Evolutionary conservation across 2,888 invertebrate genomes (phyloP), one percentile per base, ranked within the genome.

Genomic region (Thymelicus sylvestris): DNA sequence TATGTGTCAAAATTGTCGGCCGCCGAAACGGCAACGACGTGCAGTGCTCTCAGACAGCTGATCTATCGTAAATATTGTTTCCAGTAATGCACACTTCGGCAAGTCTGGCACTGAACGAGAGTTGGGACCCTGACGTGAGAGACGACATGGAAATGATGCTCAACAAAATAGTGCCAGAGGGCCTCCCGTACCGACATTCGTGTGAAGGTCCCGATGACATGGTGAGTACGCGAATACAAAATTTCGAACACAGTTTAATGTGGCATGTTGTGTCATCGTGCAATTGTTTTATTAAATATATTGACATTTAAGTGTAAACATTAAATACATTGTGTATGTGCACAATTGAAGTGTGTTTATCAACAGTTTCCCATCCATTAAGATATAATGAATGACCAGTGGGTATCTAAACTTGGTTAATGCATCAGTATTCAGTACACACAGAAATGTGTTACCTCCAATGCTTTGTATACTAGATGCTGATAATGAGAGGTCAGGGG

Each of bases 111-210:
- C 95, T 99, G 89, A 99, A 99, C 93, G 99, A 99, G 95, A 98
- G 98, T 94, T 99, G 98, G 98, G 99, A 99, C 95, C 98, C 98
- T 77, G 98, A 98, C 93, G 98, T 98, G 75, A 96, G 98, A 94
- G 98, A 98, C 89, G 99, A 99, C 90, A 99, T 99, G 98, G 99
- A 99, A 95, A 99, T 98, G 98, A 98, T 99, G 98, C 95, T 99
- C 92, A 99, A 99, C 94, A 98, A 98, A 96, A 97, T 99, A 93
- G 98, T 99, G 94, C 99, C 99, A 90, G 99, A 99, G 96, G 98
- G 97, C 84, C 95, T 98, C 93, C 97, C 97, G 83, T 99, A 98
- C 92, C 96, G 98, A 92, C 99, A 99, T 94, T 98, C 98, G 76
- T 98, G 98, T 94, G 99, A 99, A 95, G 99, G 99, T 79, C 98